Base-by-base conservation (phyloP, 2,888 invertebrate genomes). In the Amitus sp. region DNA sequence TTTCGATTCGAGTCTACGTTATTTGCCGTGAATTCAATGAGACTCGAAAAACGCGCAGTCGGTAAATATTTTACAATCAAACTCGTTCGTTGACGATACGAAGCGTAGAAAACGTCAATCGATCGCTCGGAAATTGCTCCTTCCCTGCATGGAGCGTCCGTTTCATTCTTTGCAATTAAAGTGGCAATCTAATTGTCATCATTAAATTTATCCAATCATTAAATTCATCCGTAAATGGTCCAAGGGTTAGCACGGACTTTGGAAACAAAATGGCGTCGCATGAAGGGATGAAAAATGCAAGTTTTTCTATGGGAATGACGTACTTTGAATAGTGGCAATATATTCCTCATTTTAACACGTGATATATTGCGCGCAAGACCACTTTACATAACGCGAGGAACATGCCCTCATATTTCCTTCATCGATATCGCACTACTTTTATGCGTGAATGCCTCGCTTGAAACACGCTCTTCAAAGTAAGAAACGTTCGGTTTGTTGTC, bases 281-380 rank as follows among this genome's bases (percentile, higher is more conserved):
- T 12, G 13, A 34, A 34, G 6, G 3, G 43, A 60, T 60, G 56
- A 64, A 64, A 64, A 64, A 64, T 64, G 64, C 39, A 64, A 64
- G 59, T 64, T 51, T 64, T 59, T 34, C 3, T 34, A 64, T 47
- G 64, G 47, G 47, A 55, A 49, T 56, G 60, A 56, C 50, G 59
- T 64, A 60, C 58, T 52, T 52, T 52, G 56, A 64, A 60, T 60
- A 60, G 60, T 59, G 52, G 64, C 56, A 56, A 60, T 64, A 64
- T 64, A 64, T 53, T 56, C 56, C 56, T 59, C 60, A 52, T 60
- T 64, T 64, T 60, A 64, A 46, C 56, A 20, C 30, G 49, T 59
- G 63, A 63, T 63, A 59, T 59, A 63, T 63, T 53, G 39, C 63
- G 52, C 34, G 47, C 37, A 52, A 63, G 59, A 59, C 50, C 59